phyloP scores from a whole-genome alignment of 2,113 vertebrate genomes.

The Lota lota region DNA sequence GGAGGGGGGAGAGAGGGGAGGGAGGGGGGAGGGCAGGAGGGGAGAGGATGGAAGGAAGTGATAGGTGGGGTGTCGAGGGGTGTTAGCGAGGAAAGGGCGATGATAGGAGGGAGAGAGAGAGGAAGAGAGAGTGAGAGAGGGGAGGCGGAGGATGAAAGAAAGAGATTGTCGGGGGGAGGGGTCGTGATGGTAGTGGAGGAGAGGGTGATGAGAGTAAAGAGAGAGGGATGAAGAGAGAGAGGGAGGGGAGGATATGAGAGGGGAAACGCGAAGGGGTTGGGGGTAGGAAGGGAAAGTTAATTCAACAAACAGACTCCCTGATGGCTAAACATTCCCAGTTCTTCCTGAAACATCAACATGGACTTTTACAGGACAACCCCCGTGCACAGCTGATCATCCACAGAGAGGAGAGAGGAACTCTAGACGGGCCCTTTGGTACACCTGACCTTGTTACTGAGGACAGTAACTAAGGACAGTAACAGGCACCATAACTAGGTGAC shows the following conservation, averaged over 20 bases:
- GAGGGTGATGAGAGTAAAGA: neutral
- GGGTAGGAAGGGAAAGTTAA: conserved; percentile 40
- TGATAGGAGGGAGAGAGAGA: neutral
- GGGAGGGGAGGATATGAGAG: neutral
- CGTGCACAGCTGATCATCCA: neutral
- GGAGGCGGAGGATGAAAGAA: conserved; percentile 13
- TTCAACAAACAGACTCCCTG: conserved; percentile 64
- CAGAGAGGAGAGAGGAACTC: no score
- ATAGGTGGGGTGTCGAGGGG: neutral
- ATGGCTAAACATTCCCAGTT: conserved; percentile 59
- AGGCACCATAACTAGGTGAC: no score
- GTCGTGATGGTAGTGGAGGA: neutral
- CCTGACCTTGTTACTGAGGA: no score
- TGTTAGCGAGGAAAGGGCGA: neutral
- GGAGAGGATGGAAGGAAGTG: neutral
- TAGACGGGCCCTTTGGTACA: no score
- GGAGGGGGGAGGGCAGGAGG: neutral
- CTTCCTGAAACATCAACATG: conserved; percentile 44
- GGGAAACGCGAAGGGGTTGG: neutral
- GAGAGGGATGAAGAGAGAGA: neutral
- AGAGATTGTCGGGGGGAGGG: neutral
- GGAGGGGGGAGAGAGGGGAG: neutral
- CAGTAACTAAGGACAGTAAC: no score
- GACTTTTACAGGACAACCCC: conserved; percentile 26
- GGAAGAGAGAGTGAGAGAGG: neutral